Evolutionary conservation across 2,113 vertebrate genomes (phyloP).

Genomic region (Aphelocoma coerulescens): DNA sequence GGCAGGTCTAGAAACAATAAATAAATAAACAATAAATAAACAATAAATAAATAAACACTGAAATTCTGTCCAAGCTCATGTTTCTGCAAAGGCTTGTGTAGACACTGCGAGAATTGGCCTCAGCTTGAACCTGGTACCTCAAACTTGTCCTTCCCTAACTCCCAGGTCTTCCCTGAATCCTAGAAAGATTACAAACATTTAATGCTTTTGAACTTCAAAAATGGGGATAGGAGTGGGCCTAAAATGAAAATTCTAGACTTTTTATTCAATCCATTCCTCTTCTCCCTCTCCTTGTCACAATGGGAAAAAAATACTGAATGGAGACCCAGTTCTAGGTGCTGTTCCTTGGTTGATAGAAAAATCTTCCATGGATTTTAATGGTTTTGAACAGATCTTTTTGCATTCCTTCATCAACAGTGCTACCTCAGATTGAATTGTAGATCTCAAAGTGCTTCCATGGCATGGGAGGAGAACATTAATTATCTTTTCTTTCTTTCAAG

Average conservation of each 20-base stretch:
- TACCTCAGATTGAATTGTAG: background rate
- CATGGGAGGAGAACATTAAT: background rate
- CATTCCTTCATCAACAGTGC: background rate
- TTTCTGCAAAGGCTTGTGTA: background rate
- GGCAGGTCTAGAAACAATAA: background rate
- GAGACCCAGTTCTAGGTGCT: background rate
- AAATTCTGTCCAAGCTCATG: background rate
- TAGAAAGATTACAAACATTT: background rate
- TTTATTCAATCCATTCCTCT: background rate
- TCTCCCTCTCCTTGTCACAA: background rate
- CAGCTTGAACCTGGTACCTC: background rate
- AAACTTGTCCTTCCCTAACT: background rate
- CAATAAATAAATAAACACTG: too few relatives aligned
- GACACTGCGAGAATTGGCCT: background rate
- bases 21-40: too few relatives aligned
- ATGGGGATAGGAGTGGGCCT: background rate
- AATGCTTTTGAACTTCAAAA: background rate
- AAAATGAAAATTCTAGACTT: background rate
- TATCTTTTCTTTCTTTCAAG: constrained; percentile 63
- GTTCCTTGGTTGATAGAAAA: background rate
- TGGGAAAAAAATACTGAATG: background rate
- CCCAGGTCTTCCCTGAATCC: background rate
- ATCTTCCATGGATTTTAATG: background rate
- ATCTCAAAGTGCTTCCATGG: background rate
- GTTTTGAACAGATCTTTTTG: background rate